These are phyloP conservation scores for Fregetta grallaria DNA, from an alignment of 2,113 vertebrate genomes.

Conservation along the genomic window DNA sequence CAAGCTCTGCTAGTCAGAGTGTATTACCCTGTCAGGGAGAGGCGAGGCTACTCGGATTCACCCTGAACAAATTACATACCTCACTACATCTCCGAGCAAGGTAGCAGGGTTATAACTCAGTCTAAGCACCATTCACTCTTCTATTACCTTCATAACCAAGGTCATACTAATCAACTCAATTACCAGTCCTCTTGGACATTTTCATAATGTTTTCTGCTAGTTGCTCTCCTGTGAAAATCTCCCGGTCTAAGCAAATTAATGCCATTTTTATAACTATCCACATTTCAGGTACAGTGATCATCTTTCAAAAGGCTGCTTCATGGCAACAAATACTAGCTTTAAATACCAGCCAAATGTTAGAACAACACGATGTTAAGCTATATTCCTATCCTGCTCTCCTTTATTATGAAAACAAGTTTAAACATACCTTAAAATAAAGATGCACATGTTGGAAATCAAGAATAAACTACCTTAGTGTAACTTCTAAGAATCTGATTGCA, in stretches of 20 bases:
- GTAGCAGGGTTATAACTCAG: slow-evolving; percentile 82
- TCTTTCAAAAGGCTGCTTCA: slow-evolving; percentile 30
- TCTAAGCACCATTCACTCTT: slow-evolving; percentile 83
- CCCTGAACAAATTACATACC: slow-evolving; percentile 82
- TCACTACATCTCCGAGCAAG: slow-evolving; percentile 62
- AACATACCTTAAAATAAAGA: background rate
- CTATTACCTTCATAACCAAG: slow-evolving; percentile 94
- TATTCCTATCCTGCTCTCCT: background rate
- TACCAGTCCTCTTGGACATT: slow-evolving; percentile 93
- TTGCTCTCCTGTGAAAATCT: slow-evolving; percentile 99
- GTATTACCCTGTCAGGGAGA: slow-evolving; percentile 80
- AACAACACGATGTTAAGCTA: background rate
- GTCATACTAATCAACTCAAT: slow-evolving; percentile 99
- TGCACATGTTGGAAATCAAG: background rate
- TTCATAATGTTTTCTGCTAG: slow-evolving; percentile 99
- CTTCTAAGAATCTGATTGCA: background rate
- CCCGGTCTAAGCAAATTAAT: slow-evolving; percentile 98
- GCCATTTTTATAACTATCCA: slow-evolving; percentile 90
- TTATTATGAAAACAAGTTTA: background rate
- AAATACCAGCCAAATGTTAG: background rate
- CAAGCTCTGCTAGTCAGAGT: slow-evolving; percentile 77
- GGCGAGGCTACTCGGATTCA: slow-evolving; percentile 70
- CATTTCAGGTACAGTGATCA: slow-evolving; percentile 89
- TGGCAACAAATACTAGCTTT: background rate
- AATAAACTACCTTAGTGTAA: background rate